These are phyloP conservation scores for Nicator chloris DNA, from an alignment of 2,113 vertebrate species.

Conservation along the genomic window DNA sequence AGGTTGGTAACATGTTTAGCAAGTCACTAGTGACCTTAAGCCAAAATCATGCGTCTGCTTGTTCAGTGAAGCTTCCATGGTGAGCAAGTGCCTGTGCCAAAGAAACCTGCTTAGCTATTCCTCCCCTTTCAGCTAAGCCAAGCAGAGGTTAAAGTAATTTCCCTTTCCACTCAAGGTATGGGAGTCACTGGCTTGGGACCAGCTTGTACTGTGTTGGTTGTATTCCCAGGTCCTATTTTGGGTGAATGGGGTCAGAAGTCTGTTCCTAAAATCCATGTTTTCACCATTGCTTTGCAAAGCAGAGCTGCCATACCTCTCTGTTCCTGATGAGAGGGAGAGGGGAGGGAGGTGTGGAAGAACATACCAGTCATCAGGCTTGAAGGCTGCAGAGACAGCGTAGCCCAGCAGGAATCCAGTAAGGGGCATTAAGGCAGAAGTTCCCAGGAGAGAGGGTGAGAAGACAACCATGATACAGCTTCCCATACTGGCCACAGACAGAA, in stretches of 20 bases:
- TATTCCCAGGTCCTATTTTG: background rate
- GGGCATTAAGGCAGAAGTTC: constrained; percentile 79
- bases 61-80: background rate
- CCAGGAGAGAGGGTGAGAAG: constrained; percentile 71
- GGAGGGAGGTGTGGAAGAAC: background rate
- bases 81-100: background rate
- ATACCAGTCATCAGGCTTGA: constrained; percentile 74
- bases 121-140: background rate
- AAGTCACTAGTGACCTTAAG: background rate
- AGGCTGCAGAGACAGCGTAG: constrained; percentile 72
- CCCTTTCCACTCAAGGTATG: background rate
- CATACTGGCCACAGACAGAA: constrained; percentile 53
- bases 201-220: background rate
- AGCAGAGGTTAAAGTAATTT: background rate
- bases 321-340: background rate
- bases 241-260: background rate
- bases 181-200: background rate
- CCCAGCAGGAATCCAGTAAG: constrained; percentile 78
- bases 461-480: constrained; percentile 63
- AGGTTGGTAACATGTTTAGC: background rate
- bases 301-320: background rate
- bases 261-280: background rate
- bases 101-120: background rate
- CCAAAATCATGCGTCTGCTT: background rate
- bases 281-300: background rate